Base-by-base conservation (phyloP, 35 echinoderm and acorn worm genomes). In the Strongylocentrotus purpuratus region DNA sequence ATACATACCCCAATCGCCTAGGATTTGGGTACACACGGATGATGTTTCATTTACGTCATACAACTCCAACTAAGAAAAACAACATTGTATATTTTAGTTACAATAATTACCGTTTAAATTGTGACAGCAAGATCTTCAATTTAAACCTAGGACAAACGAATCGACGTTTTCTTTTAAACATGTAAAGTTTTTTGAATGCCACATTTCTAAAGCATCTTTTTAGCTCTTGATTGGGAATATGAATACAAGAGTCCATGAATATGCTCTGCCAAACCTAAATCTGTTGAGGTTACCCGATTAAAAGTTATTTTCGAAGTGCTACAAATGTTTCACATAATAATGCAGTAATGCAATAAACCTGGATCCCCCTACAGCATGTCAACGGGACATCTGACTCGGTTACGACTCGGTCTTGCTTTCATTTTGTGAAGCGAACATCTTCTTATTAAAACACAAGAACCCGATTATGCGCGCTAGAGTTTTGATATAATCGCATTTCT, bases 401-500 rank as follows among this genome's bases (percentile, higher is more conserved):
- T 78, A n/a, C 65, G n/a, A n/a, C n/a, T 78, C 65, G 25, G 22
- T 4, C 3, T 78, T 28, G 5, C 65, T 28, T 78, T 78, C 65
- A 28, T 78, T 78, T 78, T n/a, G 28, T 78, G 65, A 78, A 70
- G 61, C 5, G 61, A 70, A 70, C 61, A 25, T 70, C 61, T 70
- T 22, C 61, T 22, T 70, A 70, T 70, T 70, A 22, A 78, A 78
- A 78, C 65, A 78, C 20, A 78, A 78, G 65, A 78, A 78, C 65
- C 65, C 22, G 65, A 78, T 78, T 78, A 78, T 78, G 65, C 4
- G 65, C 65, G 65, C 20, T 7, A 78, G 65, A 78, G 65, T 78
- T 78, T n/a, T 78, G 65, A 78, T 78, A 78, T 78, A 78, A 78
- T 78, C 65, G 65, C 65, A 78, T 78, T 78, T 78, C 65, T 78